These are phyloP conservation scores for Seriola quinqueradiata DNA, from an alignment of 2,113 vertebrate species.

Conservation along the genomic window DNA sequence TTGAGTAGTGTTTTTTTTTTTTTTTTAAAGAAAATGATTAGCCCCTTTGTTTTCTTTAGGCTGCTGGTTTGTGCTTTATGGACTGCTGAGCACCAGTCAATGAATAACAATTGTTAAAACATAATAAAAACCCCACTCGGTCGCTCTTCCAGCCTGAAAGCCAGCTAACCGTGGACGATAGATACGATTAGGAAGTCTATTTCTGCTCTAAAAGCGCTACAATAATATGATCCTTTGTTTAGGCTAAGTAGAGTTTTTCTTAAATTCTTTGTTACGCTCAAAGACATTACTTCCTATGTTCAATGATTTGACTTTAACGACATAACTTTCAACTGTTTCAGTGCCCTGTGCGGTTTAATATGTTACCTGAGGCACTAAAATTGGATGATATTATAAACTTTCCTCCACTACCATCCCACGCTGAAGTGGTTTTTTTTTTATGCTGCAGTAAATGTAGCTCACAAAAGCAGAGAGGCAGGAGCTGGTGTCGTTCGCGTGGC, in stretches of 20 bases:
- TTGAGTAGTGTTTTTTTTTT: not conserved
- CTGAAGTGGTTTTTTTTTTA: slow-evolving; percentile 25
- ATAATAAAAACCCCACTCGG: slow-evolving; percentile 28
- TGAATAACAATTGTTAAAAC: slow-evolving; percentile 60
- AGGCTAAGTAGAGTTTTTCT: not conserved
- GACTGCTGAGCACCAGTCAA: slow-evolving; percentile 47
- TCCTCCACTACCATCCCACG: slow-evolving; percentile 2
- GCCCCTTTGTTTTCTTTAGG: slow-evolving; percentile 29
- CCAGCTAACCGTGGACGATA: not conserved
- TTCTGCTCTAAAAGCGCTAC: slow-evolving; percentile 4
- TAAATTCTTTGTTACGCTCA: not conserved
- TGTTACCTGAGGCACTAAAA: slow-evolving; percentile 39
- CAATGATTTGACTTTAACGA: not conserved
- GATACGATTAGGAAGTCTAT: slow-evolving; percentile 35
- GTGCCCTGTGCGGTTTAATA: slow-evolving; percentile 30
- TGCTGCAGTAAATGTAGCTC: slow-evolving; percentile 36
- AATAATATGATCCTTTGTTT: not conserved
- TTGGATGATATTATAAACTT: slow-evolving; percentile 38
- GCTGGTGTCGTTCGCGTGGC: slow-evolving; percentile 45
- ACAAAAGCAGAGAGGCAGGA: slow-evolving; percentile 35
- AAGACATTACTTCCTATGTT: not conserved
- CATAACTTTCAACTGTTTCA: slow-evolving; percentile 7
- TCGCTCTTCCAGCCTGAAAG: slow-evolving; percentile 24
- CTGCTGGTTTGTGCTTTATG: slow-evolving; percentile 38
- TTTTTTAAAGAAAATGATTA: slow-evolving; percentile 35